Percentiles rank a stretch among this genome's conserved stretches.
These are phyloP conservation scores for Astreopora myriophthalma DNA, from an alignment of 64 coral and sea anemone genomes.

Conservation along the genomic window DNA sequence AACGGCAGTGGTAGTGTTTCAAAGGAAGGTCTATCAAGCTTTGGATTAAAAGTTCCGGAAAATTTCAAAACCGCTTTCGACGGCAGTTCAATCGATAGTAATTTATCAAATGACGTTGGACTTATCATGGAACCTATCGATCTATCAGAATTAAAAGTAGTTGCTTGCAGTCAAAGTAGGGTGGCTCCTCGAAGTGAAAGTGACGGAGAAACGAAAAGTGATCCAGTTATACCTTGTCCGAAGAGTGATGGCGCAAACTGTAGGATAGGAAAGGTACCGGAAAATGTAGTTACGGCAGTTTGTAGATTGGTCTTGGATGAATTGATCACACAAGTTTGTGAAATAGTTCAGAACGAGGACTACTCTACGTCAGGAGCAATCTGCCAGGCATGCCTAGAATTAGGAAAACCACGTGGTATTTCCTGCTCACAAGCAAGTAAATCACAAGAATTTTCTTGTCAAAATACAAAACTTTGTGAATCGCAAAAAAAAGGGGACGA, in stretches of 20 bases:
- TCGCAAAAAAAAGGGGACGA: background rate
- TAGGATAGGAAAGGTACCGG: background rate
- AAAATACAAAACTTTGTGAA: background rate
- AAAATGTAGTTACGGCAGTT: background rate
- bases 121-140: slow-evolving; percentile 8
- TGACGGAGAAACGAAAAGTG: background rate
- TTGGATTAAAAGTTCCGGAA: background rate
- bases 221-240: background rate
- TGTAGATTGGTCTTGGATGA: background rate
- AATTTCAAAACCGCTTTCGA: background rate
- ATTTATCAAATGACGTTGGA: background rate
- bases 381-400: background rate
- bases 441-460: background rate
- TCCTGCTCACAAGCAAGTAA: background rate
- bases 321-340: background rate
- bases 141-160: background rate
- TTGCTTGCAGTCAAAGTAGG: background rate
- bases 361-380: background rate
- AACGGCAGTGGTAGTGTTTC: background rate
- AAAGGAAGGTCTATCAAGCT: background rate
- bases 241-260: background rate
- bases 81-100: slow-evolving; percentile 13
- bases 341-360: background rate
- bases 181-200: background rate
- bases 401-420: background rate